Evolutionary conservation across 2,797 vertebrate genomes (phyloP), one percentile per base, ranked within the genome.

Genomic region (Amazona ochrocephala): DNA sequence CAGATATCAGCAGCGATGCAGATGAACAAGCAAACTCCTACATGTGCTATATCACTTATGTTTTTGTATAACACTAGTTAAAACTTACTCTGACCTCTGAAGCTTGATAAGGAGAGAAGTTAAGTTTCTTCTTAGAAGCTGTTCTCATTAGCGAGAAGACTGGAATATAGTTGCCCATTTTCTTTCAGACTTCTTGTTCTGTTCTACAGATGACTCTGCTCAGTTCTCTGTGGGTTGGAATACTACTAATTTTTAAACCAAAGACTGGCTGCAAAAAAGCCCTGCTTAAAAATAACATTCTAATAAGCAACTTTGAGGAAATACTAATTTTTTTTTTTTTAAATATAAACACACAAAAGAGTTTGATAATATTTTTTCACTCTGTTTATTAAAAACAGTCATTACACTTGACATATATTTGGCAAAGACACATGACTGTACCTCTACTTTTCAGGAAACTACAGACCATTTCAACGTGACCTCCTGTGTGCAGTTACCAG

Each of bases 381-480:
- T 12, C 12, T 8, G 72, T 96, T 96, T 96, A 95, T 95, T 95
- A 90, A 84, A 94, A 96, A 61, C 37, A 85, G 11, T 50, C 32
- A 34, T 88, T 71, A 77, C 45, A 96, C 5, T 42, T 89, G 47
- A 82, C 58, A 70, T 13, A 85, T 21, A 84, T 68, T 23, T 82
- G 56, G 67, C 58, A 67, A 24, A 84, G 27, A 82, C 21, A 77
- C 6, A 61, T 10, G 13, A 66, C 3, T 11, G 1, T 15, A 70
- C 20, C 9, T 87, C 65, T 53, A 14, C 34, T 50, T 78, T 70
- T 30, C 76, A 89, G 48, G 15, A 39, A 84, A 44, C 29, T 65
- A 90, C 66, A 76, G n/a, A n/a, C 29, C 42, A 34, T 34, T 66
- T 37, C 48, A 42, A 77, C 53, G 29, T 39, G 68, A 53, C 42